phyloP scores from a whole-genome alignment of 2,113 vertebrate genomes.

The Zosterops hypoxanthus region DNA sequence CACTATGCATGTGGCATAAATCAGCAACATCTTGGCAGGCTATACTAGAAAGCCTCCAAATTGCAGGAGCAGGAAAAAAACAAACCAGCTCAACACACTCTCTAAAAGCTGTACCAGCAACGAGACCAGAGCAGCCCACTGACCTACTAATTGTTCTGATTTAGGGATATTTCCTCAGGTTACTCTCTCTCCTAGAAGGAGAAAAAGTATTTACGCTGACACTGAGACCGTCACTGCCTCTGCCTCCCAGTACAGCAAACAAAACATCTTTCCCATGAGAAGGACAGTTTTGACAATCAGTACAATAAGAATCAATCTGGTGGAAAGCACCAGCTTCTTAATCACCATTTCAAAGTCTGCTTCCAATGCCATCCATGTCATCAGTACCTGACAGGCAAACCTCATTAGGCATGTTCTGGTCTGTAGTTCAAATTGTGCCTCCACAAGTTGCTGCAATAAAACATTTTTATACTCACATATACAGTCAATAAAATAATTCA shows the following conservation, averaged over 20 bases:
- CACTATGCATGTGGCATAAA: conserved; percentile 52
- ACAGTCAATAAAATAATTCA: not conserved
- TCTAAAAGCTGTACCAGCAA: not conserved
- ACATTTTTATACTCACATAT: not conserved
- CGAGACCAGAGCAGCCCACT: not conserved
- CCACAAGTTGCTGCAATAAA: not conserved
- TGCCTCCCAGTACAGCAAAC: not conserved
- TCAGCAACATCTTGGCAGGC: conserved; percentile 56
- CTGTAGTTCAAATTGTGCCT: not conserved
- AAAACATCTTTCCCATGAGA: not conserved
- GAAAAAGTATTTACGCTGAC: not conserved
- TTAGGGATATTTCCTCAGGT: not conserved
- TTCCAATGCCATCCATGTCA: not conserved
- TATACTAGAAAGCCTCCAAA: conserved; percentile 39
- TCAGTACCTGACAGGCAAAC: not conserved
- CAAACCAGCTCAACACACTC: not conserved
- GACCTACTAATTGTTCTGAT: not conserved
- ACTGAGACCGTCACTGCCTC: not conserved
- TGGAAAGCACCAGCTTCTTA: not conserved
- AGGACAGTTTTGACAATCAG: not conserved
- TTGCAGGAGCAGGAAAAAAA: not conserved
- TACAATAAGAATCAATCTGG: not conserved
- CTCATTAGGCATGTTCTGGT: not conserved
- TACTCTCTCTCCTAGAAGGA: not conserved
- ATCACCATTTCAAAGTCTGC: not conserved